These are phyloP conservation scores for Tadarida brasiliensis DNA, from an alignment of 2,797 vertebrate species.

Conservation along the genomic window DNA sequence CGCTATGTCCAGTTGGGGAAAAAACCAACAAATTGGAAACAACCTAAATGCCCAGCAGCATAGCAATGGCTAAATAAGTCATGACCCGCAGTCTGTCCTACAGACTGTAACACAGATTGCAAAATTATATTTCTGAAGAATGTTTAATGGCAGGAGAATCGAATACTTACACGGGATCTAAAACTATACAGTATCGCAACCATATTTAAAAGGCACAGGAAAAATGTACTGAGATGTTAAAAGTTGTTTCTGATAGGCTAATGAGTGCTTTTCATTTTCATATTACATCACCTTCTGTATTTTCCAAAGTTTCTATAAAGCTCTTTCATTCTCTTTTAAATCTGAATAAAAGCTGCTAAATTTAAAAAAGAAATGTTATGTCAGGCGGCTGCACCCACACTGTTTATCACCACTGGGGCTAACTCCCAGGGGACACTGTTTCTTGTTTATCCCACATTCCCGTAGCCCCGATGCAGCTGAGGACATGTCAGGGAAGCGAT, in stretches of 20 bases:
- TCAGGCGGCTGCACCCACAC: neutral
- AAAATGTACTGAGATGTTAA: neutral
- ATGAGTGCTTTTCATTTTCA: neutral
- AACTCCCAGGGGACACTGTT: neutral
- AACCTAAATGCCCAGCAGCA: neutral
- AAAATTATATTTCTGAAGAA: neutral
- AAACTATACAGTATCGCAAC: neutral
- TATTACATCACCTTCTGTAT: neutral
- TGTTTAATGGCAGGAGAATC: slow-evolving; percentile 46
- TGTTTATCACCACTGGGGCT: neutral
- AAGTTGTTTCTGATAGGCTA: slow-evolving; percentile 42
- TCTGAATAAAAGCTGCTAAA: neutral
- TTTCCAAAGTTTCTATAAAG: slow-evolving; percentile 18
- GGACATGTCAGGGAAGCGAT: rapidly evolving
- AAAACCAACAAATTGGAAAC: neutral
- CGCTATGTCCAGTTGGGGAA: neutral
- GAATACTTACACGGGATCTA: neutral
- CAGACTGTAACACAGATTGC: neutral
- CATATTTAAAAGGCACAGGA: neutral
- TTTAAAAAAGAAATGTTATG: slow-evolving; percentile 34
- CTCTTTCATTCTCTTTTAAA: slow-evolving; percentile 29
- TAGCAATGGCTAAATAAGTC: neutral
- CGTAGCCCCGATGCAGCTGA: neutral
- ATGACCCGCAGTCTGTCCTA: neutral
- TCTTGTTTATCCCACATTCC: neutral